Evolutionary conservation across 1,140 invertebrate genomes (phyloP), one percentile per base, ranked within the genome.

Genomic region (Solenopsis invicta): DNA sequence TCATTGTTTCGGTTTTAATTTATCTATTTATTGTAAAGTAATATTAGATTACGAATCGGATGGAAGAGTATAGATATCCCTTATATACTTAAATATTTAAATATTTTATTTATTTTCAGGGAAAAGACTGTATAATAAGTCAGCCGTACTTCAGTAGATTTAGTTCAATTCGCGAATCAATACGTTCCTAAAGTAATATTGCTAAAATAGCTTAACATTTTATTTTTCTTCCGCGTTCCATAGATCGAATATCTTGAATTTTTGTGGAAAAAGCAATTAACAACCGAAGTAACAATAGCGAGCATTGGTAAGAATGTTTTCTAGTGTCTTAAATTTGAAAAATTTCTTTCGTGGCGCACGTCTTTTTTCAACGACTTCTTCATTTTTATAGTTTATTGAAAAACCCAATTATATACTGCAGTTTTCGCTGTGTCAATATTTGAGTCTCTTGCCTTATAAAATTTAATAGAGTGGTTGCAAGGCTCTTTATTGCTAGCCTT

Each of bases 391-490:
- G 5, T 4, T 24, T 56, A 67, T 18, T 45, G 45, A 69, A 37
- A 69, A 80, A 24, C 8, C 8, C 9, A 34, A 80, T 80, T 67
- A 50, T 67, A 41, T 4, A 52, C 29, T 37, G 29, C n/a, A 52
- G 12, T 24, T 34, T 41, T 45, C 54, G 8, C 9, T 66, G 9
- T 54, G 69, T 54, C 48, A 66, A 24, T 74, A 34, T 41, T 64
- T 18, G n/a, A 54, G 48, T 12, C 4, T 48, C 64, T 64, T 45
- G 24, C 10, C 16, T 69, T 64, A 50, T 54, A 41, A 24, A 77
- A 85, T 85, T 85, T 77, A 52, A 41, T 34, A 41, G 62, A 66
- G 18, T 80, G 48, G 16, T 50, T 75, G 54, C 12, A 48, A 62
- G 45, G n/a, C 12, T 34, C 41, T 54, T 75, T 74, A 74, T 74